Conservation (phyloP, 2,888 invertebrate genomes). For the Cerastis rubricosa region DNA sequence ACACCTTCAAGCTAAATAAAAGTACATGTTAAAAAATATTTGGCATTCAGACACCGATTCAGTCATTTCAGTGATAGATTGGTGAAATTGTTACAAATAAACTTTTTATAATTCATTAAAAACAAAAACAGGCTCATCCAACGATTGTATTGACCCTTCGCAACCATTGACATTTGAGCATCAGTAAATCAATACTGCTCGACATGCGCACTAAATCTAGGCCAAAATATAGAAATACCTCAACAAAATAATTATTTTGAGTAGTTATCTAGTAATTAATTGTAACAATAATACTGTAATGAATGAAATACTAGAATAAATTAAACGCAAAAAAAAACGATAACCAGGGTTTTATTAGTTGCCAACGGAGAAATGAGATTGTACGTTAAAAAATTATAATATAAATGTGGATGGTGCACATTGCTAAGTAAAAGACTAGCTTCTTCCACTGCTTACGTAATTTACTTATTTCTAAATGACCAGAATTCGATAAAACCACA, state of each 20-base stretch:
- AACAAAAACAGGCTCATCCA: neutral
- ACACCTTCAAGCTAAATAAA: neutral
- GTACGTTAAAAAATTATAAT: neutral
- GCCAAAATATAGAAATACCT: slow-evolving; percentile 77
- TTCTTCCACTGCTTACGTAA: slow-evolving; percentile 29
- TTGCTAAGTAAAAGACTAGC: neutral
- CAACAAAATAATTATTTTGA: slow-evolving; percentile 33
- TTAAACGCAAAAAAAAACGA: slow-evolving; percentile 32
- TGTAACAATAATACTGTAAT: neutral
- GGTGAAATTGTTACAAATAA: neutral
- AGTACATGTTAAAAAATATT: neutral
- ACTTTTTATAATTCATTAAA: neutral
- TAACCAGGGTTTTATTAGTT: neutral
- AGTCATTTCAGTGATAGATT: neutral
- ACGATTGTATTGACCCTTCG: slow-evolving; percentile 38
- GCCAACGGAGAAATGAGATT: slow-evolving; percentile 14
- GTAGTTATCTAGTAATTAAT: neutral
- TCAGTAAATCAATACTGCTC: slow-evolving; percentile 84
- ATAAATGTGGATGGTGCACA: neutral
- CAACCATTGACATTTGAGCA: slow-evolving; percentile 74
- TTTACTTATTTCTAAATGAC: neutral
- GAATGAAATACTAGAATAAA: neutral
- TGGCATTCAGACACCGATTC: neutral
- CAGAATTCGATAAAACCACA: neutral
- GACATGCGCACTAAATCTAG: slow-evolving; percentile 90